phyloP scores from a whole-genome alignment of 2,888 invertebrate genomes.

The Helleia helle region DNA sequence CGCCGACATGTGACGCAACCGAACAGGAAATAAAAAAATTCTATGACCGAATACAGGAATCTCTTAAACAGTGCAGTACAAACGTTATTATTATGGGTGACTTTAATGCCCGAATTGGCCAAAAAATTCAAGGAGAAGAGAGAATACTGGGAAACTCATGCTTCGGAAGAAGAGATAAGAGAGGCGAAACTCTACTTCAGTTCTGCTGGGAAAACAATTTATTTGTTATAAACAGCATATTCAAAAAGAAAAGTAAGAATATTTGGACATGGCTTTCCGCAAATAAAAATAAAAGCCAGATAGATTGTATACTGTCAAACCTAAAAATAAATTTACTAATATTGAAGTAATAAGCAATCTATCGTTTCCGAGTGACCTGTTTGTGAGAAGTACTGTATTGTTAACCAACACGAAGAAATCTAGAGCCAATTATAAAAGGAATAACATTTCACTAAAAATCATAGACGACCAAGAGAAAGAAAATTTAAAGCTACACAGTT shows the following conservation, averaged over 20 bases:
- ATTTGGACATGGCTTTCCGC: conserved; percentile 15
- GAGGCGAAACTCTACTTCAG: conserved; percentile 15
- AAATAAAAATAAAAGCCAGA: conserved; percentile 13
- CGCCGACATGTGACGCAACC: conserved; percentile 7
- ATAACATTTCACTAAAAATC: no score
- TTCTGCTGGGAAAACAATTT: conserved; percentile 17
- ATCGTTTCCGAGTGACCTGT: conserved; percentile 14
- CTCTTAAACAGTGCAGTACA: conserved; percentile 2
- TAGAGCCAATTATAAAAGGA: no score
- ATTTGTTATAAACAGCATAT: conserved; percentile 14
- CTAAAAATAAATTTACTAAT: conserved; percentile 12
- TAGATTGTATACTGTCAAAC: conserved; percentile 16
- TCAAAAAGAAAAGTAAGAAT: conserved; percentile 17
- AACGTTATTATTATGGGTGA: conserved; percentile 10
- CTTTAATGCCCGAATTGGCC: conserved; percentile 11
- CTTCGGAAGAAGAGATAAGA: conserved; percentile 19
- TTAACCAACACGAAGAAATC: no score
- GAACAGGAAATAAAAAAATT: conserved; percentile 11
- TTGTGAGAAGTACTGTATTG: conserved; percentile 10
- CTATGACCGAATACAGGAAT: conserved; percentile 11
- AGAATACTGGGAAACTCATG: conserved; percentile 14
- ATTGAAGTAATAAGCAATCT: conserved; percentile 13
- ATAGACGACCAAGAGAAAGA: no score
- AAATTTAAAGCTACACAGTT: no score
- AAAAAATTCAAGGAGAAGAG: conserved; percentile 11